phyloP scores from a whole-genome alignment of 1,140 invertebrate species.

The Zaprionus lachaisei region DNA sequence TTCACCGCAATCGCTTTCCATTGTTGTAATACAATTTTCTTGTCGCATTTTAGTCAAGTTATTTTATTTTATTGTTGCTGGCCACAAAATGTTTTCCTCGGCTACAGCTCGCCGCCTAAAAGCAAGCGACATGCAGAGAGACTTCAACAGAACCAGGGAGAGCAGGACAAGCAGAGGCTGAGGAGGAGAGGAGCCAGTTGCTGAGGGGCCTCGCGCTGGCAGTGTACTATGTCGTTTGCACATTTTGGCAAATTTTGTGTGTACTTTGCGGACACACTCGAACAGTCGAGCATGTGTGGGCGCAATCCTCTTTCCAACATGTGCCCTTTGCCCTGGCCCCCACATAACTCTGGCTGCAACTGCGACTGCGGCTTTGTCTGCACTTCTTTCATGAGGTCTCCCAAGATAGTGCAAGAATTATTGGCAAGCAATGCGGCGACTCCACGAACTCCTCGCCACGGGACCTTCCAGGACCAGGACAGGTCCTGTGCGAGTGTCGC shows the following conservation, averaged over 20 bases:
- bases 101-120: constrained; percentile 59
- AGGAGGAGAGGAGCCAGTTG: not conserved
- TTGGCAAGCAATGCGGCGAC: constrained; percentile 62
- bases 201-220: constrained; percentile 1
- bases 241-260: constrained; percentile 69
- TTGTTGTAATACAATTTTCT: constrained; percentile 82
- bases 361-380: constrained; percentile 78
- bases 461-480: not conserved
- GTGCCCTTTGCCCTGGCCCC: constrained; percentile 18
- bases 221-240: constrained; percentile 75
- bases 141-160: not conserved
- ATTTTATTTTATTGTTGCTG: constrained; percentile 72
- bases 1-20: constrained; percentile 79
- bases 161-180: not conserved
- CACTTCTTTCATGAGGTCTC: constrained; percentile 64
- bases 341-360: constrained; percentile 71
- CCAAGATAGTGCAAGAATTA: constrained; percentile 78
- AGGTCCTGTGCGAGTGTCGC: constrained; percentile 43
- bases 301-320: constrained; percentile 9
- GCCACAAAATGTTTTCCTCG: constrained; percentile 70
- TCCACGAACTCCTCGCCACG: not conserved
- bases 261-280: constrained; percentile 53
- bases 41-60: constrained; percentile 79
- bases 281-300: constrained; percentile 40
- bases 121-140: constrained; percentile 56